Evolutionary conservation across 2,888 invertebrate species (phyloP), one percentile per base, ranked within the genome.

Genomic region (Sarcophaga rosellei): DNA sequence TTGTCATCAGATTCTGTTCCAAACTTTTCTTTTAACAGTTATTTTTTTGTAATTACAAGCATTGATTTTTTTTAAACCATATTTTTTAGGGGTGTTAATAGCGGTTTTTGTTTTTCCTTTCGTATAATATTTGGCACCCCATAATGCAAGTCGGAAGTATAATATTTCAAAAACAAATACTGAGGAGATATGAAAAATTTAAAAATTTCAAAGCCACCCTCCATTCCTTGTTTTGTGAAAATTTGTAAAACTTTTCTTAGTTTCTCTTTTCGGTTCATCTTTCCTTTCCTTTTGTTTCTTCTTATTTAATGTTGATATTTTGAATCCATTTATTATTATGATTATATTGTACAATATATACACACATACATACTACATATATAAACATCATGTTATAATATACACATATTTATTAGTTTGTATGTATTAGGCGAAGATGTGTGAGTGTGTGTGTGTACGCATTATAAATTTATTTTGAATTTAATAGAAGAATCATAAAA

Each of bases 241-340:
- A 70, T 59, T 72, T 72, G 21, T 57, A 59, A 72, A 72, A 44
- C 2, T 72, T 70, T 70, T 57, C 12, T 8, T 35, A 1, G 35
- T 1, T 35, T 35, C 35, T 35, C 35, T 10, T 35, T 35, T 35
- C 8, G 35, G 35, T 35, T 35, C 35, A 35, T 35, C 35, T 35
- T 35, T 35, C 8, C 35, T 35, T 35, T 35, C 8, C 35, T 35
- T 35, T 8, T 2, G 15, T 15, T 44, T 66, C 4, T 68, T 45
- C 47, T 44, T 73, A 59, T 73, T 73, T 73, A 73, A 61, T 73
- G 72, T 61, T 73, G 20, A 73, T 59, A 61, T 61, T 73, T 35
- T 44, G 20, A 61, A 59, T 57, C 44, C 25, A 72, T 72, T 72
- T 72, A 35, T 44, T 68, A 53, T 25, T 12, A 59, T 35, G 20